Evolutionary conservation across 2,797 vertebrate genomes (phyloP).

Genomic region (Luscinia megarhynchos): DNA sequence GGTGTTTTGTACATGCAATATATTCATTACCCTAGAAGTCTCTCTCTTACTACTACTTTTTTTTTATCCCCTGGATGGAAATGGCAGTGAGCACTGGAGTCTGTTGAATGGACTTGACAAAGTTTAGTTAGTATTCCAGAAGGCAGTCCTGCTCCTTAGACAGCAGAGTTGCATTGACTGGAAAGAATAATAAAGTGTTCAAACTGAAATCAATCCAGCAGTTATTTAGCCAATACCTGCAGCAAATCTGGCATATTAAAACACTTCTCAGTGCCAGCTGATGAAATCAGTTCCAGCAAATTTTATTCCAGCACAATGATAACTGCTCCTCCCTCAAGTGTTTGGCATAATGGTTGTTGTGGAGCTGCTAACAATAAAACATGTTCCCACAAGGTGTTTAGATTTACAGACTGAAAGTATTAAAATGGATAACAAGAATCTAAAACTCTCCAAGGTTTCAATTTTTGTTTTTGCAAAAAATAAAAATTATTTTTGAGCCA

Average conservation of each 20-base stretch:
- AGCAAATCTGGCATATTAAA: constrained; percentile 60
- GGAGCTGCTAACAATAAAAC: constrained; percentile 16
- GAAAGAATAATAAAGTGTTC: constrained; percentile 44
- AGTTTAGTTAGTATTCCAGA: constrained; percentile 38
- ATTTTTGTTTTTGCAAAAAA: constrained; percentile 9
- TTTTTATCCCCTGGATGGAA: background rate
- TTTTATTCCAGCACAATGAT: background rate
- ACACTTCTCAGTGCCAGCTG: constrained; percentile 40
- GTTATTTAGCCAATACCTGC: constrained; percentile 67
- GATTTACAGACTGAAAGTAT: constrained; percentile 27
- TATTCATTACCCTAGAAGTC: background rate
- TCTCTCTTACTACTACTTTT: background rate
- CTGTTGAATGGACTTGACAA: background rate
- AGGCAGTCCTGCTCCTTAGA: background rate
- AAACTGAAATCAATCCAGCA: constrained; percentile 55
- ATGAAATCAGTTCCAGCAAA: constrained; percentile 51
- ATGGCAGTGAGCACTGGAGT: background rate
- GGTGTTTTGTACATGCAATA: background rate
- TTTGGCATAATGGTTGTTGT: constrained; percentile 33
- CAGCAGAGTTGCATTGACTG: background rate
- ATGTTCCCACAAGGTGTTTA: constrained; percentile 36
- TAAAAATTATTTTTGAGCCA: background rate
- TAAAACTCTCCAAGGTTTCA: background rate
- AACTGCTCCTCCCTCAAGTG: constrained; percentile 10
- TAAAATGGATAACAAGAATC: constrained; percentile 16